These are phyloP conservation scores for Onchidella celtica DNA, from an alignment of 2,888 invertebrate genomes.

Conservation along the genomic window DNA sequence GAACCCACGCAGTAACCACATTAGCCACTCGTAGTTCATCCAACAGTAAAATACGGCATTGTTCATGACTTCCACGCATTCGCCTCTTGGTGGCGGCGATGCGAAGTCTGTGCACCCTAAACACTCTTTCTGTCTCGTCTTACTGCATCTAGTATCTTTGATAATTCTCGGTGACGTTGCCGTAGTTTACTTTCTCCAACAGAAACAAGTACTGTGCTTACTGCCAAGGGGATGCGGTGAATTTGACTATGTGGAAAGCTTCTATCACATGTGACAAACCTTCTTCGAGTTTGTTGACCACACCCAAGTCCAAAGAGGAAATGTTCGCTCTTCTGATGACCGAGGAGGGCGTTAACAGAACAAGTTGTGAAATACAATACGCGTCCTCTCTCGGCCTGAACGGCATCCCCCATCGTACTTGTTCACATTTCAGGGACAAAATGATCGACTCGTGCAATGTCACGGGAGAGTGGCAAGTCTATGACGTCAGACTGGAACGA, in stretches of 20 bases:
- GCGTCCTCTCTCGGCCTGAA: neutral
- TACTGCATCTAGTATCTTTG: too few species aligned
- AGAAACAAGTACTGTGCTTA: neutral
- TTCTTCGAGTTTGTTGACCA: neutral
- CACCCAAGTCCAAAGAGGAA: neutral
- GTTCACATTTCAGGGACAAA: neutral
- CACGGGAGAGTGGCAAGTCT: slow-evolving; percentile 48
- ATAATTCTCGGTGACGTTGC: too few species aligned
- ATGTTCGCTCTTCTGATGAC: neutral
- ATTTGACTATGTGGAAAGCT: neutral
- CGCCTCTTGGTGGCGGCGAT: too few species aligned
- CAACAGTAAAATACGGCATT: too few species aligned
- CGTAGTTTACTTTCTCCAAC: too few species aligned
- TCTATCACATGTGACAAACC: neutral
- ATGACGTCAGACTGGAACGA: slow-evolving; percentile 46
- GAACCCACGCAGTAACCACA: too few species aligned
- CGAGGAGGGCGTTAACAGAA: neutral
- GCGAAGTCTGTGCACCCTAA: too few species aligned
- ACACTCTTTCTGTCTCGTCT: too few species aligned
- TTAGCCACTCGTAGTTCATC: too few species aligned
- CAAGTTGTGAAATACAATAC: neutral
- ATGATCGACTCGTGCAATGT: slow-evolving; percentile 47
- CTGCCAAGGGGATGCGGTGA: neutral
- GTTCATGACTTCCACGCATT: too few species aligned
- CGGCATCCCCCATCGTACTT: neutral